A percentile compares a stretch with the other conserved stretches of the same genome.
These are phyloP conservation scores for Drosophila parvula DNA, from an alignment of 1,140 invertebrate genomes.

Conservation along the genomic window DNA sequence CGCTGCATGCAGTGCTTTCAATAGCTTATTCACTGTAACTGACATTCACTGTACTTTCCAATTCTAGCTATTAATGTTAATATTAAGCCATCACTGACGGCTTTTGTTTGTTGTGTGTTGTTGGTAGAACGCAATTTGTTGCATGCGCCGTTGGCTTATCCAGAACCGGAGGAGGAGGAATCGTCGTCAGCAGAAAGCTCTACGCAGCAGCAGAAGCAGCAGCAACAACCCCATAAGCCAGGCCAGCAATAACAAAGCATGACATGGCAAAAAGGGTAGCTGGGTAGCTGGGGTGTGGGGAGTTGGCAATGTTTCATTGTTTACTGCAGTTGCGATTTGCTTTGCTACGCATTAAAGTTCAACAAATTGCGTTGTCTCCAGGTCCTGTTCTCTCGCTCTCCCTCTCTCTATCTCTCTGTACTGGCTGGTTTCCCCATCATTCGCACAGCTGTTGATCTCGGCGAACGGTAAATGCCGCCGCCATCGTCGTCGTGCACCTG, in stretches of 20 bases:
- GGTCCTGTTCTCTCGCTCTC: slow-evolving; percentile 10
- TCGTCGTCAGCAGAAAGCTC: slow-evolving; percentile 18
- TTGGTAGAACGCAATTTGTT: slow-evolving; percentile 56
- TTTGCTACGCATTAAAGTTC: slow-evolving; percentile 60
- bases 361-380: slow-evolving; percentile 56
- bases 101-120: slow-evolving; percentile 15
- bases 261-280: background rate
- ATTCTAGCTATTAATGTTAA: background rate
- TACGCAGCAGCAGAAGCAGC: slow-evolving; percentile 37
- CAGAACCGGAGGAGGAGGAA: slow-evolving; percentile 14
- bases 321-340: slow-evolving; percentile 41
- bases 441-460: slow-evolving; percentile 64
- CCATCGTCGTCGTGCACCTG: slow-evolving; percentile 52
- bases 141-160: slow-evolving; percentile 42
- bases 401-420: slow-evolving; percentile 1
- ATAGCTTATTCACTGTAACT: background rate
- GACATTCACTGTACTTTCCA: background rate
- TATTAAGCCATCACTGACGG: slow-evolving; percentile 1
- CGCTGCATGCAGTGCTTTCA: background rate
- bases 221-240: slow-evolving; percentile 25
- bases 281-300: background rate
- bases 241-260: slow-evolving; percentile 33
- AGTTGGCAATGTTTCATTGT: slow-evolving; percentile 44
- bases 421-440: slow-evolving; percentile 15
- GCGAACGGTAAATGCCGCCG: slow-evolving; percentile 53